Percentiles rank a stretch among this genome's conserved stretches.
These are phyloP conservation scores for Alloscopus bannaensis DNA, from an alignment of 2,888 invertebrate genomes.

Conservation along the genomic window DNA sequence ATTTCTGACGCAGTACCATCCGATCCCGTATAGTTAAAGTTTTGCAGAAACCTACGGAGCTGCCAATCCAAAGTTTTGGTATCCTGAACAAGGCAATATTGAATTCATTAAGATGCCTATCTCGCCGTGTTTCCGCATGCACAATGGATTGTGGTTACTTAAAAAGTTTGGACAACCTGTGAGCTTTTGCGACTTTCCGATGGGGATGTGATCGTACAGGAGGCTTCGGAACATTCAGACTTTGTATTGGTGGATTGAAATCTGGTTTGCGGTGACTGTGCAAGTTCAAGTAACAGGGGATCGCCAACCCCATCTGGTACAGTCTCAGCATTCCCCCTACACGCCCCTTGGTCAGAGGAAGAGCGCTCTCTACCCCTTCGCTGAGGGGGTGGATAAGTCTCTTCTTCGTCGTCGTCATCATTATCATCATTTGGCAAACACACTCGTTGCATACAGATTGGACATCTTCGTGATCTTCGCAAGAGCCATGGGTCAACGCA, in stretches of 20 bases:
- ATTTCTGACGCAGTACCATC: constrained; percentile 12
- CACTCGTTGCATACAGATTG: constrained; percentile 56
- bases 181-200: constrained; percentile 53
- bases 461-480: constrained; percentile 46
- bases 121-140: too few species aligned
- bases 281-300: constrained; percentile 32
- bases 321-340: background rate
- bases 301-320: constrained; percentile 27
- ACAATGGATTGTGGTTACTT: too few species aligned
- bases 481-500: constrained; percentile 87
- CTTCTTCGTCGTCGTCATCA: constrained; percentile 55
- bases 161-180: constrained; percentile 31
- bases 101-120: too few species aligned
- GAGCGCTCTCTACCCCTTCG: constrained; percentile 23
- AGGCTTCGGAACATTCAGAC: constrained; percentile 37
- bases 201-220: constrained; percentile 48
- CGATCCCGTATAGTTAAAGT: constrained; percentile 50
- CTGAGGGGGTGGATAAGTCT: constrained; percentile 25
- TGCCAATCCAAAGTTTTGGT: constrained; percentile 63
- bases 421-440: constrained; percentile 50
- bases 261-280: constrained; percentile 46
- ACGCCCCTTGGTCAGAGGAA: constrained; percentile 22
- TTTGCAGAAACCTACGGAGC: constrained; percentile 56
- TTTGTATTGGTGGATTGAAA: constrained; percentile 46
- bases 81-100: constrained; percentile 35